A percentile compares a stretch with the other conserved stretches of the same genome.
Conservation (phyloP, 1,140 invertebrate genomes). For the Phymastichus coffea region DNA sequence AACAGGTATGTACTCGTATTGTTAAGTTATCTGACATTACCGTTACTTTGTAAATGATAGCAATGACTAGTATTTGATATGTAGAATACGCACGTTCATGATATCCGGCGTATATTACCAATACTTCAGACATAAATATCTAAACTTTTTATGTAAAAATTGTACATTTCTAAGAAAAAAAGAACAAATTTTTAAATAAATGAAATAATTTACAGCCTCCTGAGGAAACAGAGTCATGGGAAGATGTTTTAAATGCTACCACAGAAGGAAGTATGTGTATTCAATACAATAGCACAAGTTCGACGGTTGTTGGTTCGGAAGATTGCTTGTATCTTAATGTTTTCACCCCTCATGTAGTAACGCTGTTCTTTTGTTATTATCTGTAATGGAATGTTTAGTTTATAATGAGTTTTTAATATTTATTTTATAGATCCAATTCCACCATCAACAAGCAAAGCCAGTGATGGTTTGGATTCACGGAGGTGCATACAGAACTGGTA, state of each 20-base stretch:
- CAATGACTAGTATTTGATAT: no score
- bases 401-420: neutral
- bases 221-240: conserved; percentile 30
- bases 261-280: conserved; percentile 31
- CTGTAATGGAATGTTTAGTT: neutral
- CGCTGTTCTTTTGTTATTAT: neutral
- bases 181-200: no score
- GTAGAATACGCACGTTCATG: no score
- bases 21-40: no score
- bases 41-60: no score
- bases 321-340: conserved; percentile 49
- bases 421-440: conserved; percentile 5
- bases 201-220: conserved; percentile 24
- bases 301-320: conserved; percentile 34
- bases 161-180: no score
- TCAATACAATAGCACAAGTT: conserved; percentile 18
- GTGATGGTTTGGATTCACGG: conserved; percentile 47
- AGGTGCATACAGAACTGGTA: conserved; percentile 37
- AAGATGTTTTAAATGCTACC: conserved; percentile 11
- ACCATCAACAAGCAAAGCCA: neutral
- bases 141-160: no score
- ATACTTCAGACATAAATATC: no score
- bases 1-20: no score
- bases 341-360: conserved; percentile 41
- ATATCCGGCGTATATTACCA: no score